phyloP scores from a whole-genome alignment of 2,113 vertebrate species.

The Chloropsis hardwickii region DNA sequence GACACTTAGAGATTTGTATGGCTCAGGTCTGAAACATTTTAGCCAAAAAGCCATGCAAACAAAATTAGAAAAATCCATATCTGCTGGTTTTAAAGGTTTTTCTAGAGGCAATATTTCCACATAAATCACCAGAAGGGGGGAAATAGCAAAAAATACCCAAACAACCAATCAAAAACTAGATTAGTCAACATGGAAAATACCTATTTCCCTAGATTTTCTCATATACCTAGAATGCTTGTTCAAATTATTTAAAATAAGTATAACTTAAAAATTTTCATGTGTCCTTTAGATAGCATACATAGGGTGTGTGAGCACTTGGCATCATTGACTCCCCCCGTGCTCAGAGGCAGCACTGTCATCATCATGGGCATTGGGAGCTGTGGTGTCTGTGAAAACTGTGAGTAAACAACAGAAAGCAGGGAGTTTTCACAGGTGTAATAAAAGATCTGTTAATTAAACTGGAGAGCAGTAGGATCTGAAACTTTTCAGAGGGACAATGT shows the following conservation, averaged over 20 bases:
- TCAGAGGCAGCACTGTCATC: neutral
- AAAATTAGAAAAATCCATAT: neutral
- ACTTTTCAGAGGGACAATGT: neutral
- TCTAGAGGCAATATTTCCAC: neutral
- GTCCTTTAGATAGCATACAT: neutral
- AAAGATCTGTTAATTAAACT: neutral
- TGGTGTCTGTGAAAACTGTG: neutral
- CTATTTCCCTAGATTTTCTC: neutral
- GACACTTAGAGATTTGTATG: neutral
- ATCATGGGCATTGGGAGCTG: fast-evolving
- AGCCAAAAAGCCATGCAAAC: neutral
- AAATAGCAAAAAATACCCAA: neutral
- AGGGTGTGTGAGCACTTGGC: neutral
- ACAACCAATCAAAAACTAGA: neutral
- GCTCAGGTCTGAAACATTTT: neutral
- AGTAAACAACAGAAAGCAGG: neutral
- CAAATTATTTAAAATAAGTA: neutral
- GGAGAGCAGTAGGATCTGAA: neutral
- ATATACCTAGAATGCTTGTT: neutral
- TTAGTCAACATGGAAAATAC: neutral
- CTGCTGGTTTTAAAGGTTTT: neutral
- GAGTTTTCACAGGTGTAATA: neutral
- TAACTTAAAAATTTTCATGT: neutral
- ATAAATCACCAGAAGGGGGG: neutral
- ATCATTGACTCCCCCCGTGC: fast-evolving